Base-by-base conservation (phyloP, 2,888 invertebrate species). In the Neuroscelio doddi region DNA sequence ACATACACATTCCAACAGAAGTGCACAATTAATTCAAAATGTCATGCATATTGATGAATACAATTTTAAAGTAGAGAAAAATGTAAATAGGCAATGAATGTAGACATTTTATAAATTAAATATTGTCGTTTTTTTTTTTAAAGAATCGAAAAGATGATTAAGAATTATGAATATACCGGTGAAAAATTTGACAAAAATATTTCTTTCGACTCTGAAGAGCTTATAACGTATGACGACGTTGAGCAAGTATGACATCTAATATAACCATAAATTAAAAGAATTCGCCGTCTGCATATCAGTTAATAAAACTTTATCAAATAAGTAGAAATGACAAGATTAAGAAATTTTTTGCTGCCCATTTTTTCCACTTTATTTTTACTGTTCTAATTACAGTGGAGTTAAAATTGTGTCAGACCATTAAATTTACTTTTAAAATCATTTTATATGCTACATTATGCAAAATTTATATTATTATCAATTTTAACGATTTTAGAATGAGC, bases 401-500 rank as follows among this genome's bases (percentile, higher is more conserved):
- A n/a, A n/a, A n/a, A n/a, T n/a, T n/a, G n/a, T n/a, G n/a, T n/a
- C n/a, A n/a, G n/a, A n/a, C n/a, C n/a, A n/a, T n/a, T n/a, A 12
- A 46, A 32, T 34, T 34, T 10, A 12, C 17, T 21, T 1, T 8
- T 14, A 12, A 8, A 21, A 14, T 17, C 9, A 4, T 32, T 16
- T 16, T 29, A n/a, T n/a, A n/a, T n/a, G n/a, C n/a, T 45, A 16
- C 9, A 21, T 42, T 14, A 27, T 10, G 5, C 38, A 21, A 16
- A 30, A 38, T 36, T n/a, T 41, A 17, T 36, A 17, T 9, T 21
- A 41, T 38, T 30, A 36, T 21, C 29, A 38, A 45, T 38, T 65
- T 3, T 80, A 85, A 8, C 86, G 86, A 14, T 36, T 36, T 9
- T 87, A 88, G 75, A 76, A 86, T 24, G 74, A 89, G 30, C 89